Conservation (phyloP, 2,888 invertebrate species). For the Drosophila lutescens region DNA sequence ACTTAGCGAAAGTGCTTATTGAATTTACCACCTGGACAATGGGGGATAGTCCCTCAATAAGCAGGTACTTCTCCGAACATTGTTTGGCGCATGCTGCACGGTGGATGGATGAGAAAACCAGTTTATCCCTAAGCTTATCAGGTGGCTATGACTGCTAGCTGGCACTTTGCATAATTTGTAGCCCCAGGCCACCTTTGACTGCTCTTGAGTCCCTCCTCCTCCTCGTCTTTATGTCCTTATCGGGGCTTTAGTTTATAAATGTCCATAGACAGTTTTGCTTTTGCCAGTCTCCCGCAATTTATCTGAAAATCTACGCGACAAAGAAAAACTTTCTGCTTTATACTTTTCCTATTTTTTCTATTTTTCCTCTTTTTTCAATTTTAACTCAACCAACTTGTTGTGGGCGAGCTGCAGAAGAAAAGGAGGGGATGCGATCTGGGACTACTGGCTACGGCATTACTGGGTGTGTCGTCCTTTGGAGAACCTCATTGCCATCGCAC, state of each 20-base stretch:
- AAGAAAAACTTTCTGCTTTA: conserved; percentile 32
- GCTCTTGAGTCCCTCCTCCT: not conserved
- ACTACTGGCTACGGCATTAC: conserved; percentile 1
- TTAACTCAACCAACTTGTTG: conserved; percentile 36
- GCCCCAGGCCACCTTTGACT: conserved; percentile 54
- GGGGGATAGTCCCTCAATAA: conserved; percentile 6
- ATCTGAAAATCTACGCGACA: conserved; percentile 45
- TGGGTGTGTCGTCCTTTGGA: conserved; percentile 42
- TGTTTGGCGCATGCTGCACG: not conserved
- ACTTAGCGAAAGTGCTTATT: conserved; percentile 43
- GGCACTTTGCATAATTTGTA: conserved; percentile 66
- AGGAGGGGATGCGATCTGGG: conserved; percentile 5
- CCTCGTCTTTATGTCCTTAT: conserved; percentile 7
- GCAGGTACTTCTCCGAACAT: conserved; percentile 7
- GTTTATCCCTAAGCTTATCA: conserved; percentile 39
- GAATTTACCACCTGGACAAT: conserved; percentile 38
- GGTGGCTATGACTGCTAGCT: conserved; percentile 14
- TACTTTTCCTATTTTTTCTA: not conserved
- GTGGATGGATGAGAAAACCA: conserved; percentile 24
- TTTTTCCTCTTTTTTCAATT: conserved; percentile 2
- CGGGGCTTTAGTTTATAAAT: conserved; percentile 39
- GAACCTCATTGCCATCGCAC: conserved; percentile 51
- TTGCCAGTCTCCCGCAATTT: conserved; percentile 39
- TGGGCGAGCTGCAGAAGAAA: conserved; percentile 13
- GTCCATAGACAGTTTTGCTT: conserved; percentile 26